Evolutionary conservation across 2,113 vertebrate genomes (phyloP).

Genomic region (Eulemur rufifrons): DNA sequence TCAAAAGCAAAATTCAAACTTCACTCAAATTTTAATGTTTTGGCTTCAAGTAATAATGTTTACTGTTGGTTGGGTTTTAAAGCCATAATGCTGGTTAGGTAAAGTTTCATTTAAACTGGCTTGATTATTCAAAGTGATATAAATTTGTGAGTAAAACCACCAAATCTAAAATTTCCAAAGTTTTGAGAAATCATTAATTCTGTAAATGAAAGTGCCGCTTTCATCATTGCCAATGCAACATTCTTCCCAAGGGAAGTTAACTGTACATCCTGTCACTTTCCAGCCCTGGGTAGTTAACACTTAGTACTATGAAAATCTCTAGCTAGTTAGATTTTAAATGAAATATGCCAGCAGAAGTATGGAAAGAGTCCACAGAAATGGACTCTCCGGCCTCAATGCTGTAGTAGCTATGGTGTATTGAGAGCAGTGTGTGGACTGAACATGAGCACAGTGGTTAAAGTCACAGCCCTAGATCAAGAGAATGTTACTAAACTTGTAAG

Average conservation of each 20-base stretch:
- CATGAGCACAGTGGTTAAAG: neutral
- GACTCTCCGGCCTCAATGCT: neutral
- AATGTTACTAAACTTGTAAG: neutral
- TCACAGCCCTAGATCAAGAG: neutral
- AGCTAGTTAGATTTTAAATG: constrained; percentile 11
- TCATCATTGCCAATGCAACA: neutral
- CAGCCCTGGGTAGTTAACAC: neutral
- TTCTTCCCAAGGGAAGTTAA: neutral
- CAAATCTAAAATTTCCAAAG: neutral
- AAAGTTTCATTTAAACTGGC: constrained; percentile 38
- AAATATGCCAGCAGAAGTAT: neutral
- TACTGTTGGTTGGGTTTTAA: constrained; percentile 37
- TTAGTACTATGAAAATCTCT: neutral
- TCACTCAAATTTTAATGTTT: constrained; percentile 49
- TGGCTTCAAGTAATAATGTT: constrained; percentile 43
- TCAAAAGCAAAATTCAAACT: constrained; percentile 42
- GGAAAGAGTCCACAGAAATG: neutral
- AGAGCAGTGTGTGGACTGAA: neutral
- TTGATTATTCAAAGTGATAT: constrained; percentile 19
- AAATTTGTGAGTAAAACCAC: constrained; percentile 35
- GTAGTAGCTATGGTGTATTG: neutral
- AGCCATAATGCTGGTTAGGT: neutral
- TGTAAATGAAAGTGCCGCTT: constrained; percentile 17
- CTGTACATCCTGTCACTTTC: neutral
- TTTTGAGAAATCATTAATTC: neutral